A percentile compares a stretch with the other conserved stretches of the same genome.
Evolutionary conservation across 2,888 invertebrate genomes (phyloP).

Genomic region (Callyntrura guangdongensis): DNA sequence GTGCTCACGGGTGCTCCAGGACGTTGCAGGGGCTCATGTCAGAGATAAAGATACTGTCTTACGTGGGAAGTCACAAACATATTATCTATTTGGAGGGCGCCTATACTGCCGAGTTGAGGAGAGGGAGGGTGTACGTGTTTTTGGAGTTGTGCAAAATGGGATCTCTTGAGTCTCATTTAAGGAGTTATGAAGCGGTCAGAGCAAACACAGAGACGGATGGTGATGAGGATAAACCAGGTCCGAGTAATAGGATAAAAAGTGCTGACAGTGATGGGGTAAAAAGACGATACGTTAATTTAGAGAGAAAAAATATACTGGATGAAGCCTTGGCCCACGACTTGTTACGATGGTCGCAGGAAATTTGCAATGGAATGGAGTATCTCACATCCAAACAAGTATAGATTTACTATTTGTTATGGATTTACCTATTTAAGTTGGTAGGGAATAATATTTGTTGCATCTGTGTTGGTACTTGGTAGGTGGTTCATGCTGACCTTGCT

Average conservation of each 20-base stretch:
- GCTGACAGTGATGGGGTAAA: background rate
- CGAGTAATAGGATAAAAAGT: background rate
- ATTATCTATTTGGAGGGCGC: constrained; percentile 4
- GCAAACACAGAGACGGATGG: background rate
- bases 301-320: background rate
- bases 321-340: background rate
- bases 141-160: constrained; percentile 18
- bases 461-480: too few species aligned
- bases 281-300: background rate
- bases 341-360: background rate
- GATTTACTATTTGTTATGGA: too few species aligned
- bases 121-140: constrained; percentile 3
- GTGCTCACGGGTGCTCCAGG: background rate
- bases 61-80: constrained; percentile 38
- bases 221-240: too few species aligned
- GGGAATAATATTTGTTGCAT: too few species aligned
- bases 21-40: constrained; percentile 38
- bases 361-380: constrained; percentile 29
- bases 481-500: constrained; percentile 42
- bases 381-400: background rate
- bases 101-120: background rate
- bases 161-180: background rate
- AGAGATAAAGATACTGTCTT: constrained; percentile 44
- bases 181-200: background rate
- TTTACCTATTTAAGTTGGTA: too few species aligned